Percentiles rank a stretch among this genome's conserved stretches.
phyloP scores from a whole-genome alignment of 2,888 invertebrate genomes.

The Dioctria rufipes region DNA sequence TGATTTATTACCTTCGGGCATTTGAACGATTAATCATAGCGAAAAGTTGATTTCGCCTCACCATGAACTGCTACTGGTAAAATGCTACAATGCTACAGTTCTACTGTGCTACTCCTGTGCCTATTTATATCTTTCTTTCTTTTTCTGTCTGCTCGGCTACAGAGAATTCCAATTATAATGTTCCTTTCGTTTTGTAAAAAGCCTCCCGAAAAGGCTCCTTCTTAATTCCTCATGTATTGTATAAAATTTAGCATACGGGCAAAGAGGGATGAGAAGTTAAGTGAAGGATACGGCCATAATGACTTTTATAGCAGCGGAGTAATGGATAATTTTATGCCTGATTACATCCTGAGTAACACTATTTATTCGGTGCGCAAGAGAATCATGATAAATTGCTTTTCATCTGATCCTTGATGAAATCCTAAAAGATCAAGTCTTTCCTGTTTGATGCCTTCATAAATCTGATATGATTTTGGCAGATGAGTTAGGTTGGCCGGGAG shows the following conservation, averaged over 20 bases:
- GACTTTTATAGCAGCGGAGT: conserved; percentile 1
- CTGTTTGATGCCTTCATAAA: conserved; percentile 27
- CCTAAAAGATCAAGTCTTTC: conserved; percentile 17
- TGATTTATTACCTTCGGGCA: conserved; percentile 53
- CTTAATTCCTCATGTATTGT: conserved; percentile 12
- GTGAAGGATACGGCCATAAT: conserved; percentile 15
- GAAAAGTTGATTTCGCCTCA: conserved; percentile 45
- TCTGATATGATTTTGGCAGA: background rate
- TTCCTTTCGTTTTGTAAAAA: background rate
- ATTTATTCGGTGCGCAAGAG: conserved; percentile 30
- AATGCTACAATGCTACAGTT: too few species aligned
- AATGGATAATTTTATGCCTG: conserved; percentile 47
- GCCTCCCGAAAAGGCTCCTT: background rate
- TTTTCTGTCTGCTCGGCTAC: background rate
- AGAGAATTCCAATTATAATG: conserved; percentile 40
- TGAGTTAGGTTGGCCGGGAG: too few species aligned
- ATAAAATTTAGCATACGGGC: too few species aligned
- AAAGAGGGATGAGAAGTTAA: background rate
- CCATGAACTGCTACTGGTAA: background rate
- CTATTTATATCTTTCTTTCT: background rate
- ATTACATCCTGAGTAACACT: conserved; percentile 50
- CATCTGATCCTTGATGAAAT: conserved; percentile 21
- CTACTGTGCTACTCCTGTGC: too few species aligned
- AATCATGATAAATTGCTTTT: conserved; percentile 45
- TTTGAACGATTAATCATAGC: conserved; percentile 50